Evolutionary conservation across 2,113 vertebrate genomes (phyloP).

Genomic region (Neodon shergylaensis): DNA sequence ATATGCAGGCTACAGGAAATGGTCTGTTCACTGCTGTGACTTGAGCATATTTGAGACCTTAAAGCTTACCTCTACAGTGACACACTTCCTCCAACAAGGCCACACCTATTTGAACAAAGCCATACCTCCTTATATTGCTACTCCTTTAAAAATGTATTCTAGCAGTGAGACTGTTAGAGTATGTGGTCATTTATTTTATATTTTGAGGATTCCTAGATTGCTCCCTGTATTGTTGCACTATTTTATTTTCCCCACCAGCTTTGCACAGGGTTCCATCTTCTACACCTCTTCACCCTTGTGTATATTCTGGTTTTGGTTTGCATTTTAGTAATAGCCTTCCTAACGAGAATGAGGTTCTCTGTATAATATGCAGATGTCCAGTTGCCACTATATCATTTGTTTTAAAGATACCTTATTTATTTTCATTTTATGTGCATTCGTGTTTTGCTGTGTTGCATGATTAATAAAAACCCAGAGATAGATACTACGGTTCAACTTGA

Average conservation of each 20-base stretch:
- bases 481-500: too few species aligned
- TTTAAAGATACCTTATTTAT: neutral
- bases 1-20: neutral
- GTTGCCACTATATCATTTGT: constrained; percentile 3
- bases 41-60: neutral
- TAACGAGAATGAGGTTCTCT: neutral
- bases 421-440: too few species aligned
- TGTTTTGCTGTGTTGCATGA: too few species aligned
- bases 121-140: neutral
- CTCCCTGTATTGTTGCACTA: neutral
- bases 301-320: neutral
- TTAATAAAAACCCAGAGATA: too few species aligned
- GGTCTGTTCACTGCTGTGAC: neutral
- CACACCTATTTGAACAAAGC: neutral
- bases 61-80: neutral
- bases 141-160: neutral
- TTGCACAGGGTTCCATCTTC: neutral
- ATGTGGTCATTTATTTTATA: neutral
- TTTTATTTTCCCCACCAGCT: neutral
- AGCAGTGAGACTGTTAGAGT: too few species aligned
- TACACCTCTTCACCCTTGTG: neutral
- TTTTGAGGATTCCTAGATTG: neutral
- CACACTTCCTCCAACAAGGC: neutral
- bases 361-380: neutral
- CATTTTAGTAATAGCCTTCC: neutral